A percentile compares a stretch with the other conserved stretches of the same genome.
Evolutionary conservation across 2,888 invertebrate species (phyloP).

Genomic region (Luperina testacea): DNA sequence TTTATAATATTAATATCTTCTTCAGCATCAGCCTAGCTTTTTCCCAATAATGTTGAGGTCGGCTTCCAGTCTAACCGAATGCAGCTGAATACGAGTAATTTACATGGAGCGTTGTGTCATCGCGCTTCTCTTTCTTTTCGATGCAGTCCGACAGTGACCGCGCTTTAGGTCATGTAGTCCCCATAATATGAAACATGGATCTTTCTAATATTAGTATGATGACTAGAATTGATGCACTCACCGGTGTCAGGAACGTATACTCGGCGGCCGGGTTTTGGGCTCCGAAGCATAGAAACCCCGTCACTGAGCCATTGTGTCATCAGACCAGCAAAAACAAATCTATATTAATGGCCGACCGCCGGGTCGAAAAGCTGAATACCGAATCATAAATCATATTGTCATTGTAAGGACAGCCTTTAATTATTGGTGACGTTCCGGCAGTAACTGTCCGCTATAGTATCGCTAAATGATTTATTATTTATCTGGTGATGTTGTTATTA

Average conservation of each 20-base stretch:
- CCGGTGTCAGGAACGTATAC: not conserved
- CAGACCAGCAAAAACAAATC: not conserved
- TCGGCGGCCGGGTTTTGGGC: not conserved
- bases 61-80: too few relatives aligned
- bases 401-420: slow-evolving; percentile 23
- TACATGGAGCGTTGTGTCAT: too few relatives aligned
- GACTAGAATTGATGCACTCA: too few relatives aligned
- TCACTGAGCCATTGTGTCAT: not conserved
- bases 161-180: too few relatives aligned
- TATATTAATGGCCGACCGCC: not conserved
- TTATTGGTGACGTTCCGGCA: slow-evolving; percentile 25
- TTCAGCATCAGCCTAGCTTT: too few relatives aligned
- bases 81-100: too few relatives aligned
- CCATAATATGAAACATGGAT: too few relatives aligned
- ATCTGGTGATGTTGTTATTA: slow-evolving; percentile 4
- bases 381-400: slow-evolving; percentile 46
- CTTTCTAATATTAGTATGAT: too few relatives aligned
- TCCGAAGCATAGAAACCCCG: not conserved
- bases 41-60: too few relatives aligned
- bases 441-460: slow-evolving; percentile 4
- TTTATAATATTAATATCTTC: too few relatives aligned
- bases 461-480: slow-evolving; percentile 38
- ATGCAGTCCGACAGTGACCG: too few relatives aligned
- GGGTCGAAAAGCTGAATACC: slow-evolving; percentile 1
- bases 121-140: too few relatives aligned